A percentile compares a stretch with the other conserved stretches of the same genome.
Evolutionary conservation across 2,797 vertebrate species (phyloP).

Genomic region (Tapera naevia): DNA sequence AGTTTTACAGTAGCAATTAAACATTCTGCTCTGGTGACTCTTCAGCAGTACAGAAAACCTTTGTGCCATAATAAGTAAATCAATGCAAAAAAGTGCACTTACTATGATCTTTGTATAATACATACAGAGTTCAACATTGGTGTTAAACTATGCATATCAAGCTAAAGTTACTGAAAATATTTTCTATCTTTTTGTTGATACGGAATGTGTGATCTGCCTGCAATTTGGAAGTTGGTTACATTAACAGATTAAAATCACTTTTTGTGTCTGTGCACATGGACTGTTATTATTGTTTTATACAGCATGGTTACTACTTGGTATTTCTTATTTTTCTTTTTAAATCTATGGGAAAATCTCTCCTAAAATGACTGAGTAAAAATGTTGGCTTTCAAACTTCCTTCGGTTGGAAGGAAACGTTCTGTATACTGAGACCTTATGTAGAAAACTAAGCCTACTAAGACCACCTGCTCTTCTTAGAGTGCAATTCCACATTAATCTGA

Average conservation of each 20-base stretch:
- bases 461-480: background rate
- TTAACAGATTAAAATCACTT: conserved; percentile 51
- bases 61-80: conserved; percentile 44
- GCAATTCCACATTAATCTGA: background rate
- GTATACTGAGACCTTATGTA: background rate
- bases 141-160: conserved; percentile 52
- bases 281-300: background rate
- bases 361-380: background rate
- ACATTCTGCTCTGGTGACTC: background rate
- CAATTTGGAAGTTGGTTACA: conserved; percentile 3
- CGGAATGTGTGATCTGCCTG: background rate
- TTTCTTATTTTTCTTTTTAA: background rate
- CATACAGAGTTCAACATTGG: conserved; percentile 40
- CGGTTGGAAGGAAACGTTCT: background rate
- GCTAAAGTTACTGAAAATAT: conserved; percentile 43
- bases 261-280: background rate
- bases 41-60: conserved; percentile 46
- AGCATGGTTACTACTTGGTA: background rate
- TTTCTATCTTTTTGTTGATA: conserved; percentile 57
- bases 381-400: background rate
- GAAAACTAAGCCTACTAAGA: background rate
- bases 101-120: conserved; percentile 52
- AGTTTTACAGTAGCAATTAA: background rate
- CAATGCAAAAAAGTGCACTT: conserved; percentile 64
- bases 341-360: background rate